These are phyloP conservation scores for Perdita meconis DNA, from an alignment of 2,888 invertebrate species.

Conservation along the genomic window DNA sequence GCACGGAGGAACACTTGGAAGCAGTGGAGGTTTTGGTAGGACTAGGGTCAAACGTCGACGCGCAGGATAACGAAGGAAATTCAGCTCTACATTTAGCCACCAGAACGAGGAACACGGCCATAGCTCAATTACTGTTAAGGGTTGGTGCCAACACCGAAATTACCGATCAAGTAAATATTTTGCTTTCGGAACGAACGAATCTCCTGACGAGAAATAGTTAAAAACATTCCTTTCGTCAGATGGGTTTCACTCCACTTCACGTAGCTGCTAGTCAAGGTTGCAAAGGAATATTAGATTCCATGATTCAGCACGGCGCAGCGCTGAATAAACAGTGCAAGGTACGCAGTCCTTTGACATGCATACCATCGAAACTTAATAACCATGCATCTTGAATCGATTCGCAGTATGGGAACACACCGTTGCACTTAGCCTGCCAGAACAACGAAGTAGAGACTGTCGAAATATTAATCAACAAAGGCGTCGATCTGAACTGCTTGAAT, in stretches of 20 bases:
- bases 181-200: no score
- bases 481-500: constrained; percentile 90
- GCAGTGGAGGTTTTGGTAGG: constrained; percentile 87
- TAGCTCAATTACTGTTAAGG: constrained; percentile 89
- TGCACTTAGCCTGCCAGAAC: constrained; percentile 90
- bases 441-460: constrained; percentile 90
- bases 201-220: no score
- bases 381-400: constrained; percentile 46
- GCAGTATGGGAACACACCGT: constrained; percentile 89
- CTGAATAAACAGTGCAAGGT: constrained; percentile 90
- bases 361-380: constrained; percentile 31
- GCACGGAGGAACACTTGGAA: constrained; percentile 88
- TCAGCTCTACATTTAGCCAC: constrained; percentile 92
- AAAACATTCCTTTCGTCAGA: constrained; percentile 84
- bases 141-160: constrained; percentile 88
- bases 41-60: constrained; percentile 88
- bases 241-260: constrained; percentile 89
- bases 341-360: constrained; percentile 45
- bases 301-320: constrained; percentile 87
- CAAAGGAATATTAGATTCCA: constrained; percentile 88
- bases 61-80: constrained; percentile 89
- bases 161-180: constrained; percentile 81
- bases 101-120: constrained; percentile 90
- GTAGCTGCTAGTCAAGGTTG: constrained; percentile 90
- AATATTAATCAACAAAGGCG: constrained; percentile 88